Evolutionary conservation across 2,888 invertebrate species (phyloP).

Genomic region (Proisotoma minuta): DNA sequence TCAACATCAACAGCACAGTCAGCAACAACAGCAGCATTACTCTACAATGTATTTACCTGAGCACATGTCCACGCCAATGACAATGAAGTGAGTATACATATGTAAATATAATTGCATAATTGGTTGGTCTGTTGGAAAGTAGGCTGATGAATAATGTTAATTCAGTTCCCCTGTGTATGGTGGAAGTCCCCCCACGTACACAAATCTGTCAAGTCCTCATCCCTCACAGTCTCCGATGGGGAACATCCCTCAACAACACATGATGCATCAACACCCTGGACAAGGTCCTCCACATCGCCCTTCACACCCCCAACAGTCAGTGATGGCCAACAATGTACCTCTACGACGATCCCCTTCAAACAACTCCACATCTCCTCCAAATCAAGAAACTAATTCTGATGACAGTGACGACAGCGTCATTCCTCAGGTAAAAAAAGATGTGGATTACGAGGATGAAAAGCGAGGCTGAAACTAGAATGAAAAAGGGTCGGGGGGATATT

Average conservation of each 20-base stretch:
- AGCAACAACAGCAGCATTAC: slow-evolving; percentile 36
- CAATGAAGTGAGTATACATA: slow-evolving; percentile 38
- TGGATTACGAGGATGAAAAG: too few species aligned
- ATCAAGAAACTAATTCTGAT: slow-evolving; percentile 40
- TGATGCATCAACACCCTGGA: slow-evolving; percentile 34
- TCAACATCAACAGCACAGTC: slow-evolving; percentile 40
- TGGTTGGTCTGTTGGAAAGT: too few species aligned
- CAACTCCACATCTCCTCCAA: slow-evolving; percentile 41
- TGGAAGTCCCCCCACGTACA: slow-evolving; percentile 46
- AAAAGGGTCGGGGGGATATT: background rate
- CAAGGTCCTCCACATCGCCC: slow-evolving; percentile 32
- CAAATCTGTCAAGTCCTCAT: slow-evolving; percentile 43
- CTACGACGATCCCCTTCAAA: slow-evolving; percentile 41
- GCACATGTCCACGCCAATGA: slow-evolving; percentile 44
- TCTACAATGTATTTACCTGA: slow-evolving; percentile 46
- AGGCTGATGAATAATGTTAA: background rate
- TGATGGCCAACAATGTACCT: slow-evolving; percentile 34
- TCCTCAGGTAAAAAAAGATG: slow-evolving; percentile 40
- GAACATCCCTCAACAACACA: slow-evolving; percentile 31
- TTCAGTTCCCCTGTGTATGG: slow-evolving; percentile 41
- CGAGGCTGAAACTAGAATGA: too few species aligned
- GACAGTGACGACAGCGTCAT: slow-evolving; percentile 45
- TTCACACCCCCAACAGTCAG: slow-evolving; percentile 37
- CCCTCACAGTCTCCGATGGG: slow-evolving; percentile 34
- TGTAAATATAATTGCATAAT: background rate